Conservation (phyloP, 2,797 vertebrate species). For the Coracias cyanogaster region DNA sequence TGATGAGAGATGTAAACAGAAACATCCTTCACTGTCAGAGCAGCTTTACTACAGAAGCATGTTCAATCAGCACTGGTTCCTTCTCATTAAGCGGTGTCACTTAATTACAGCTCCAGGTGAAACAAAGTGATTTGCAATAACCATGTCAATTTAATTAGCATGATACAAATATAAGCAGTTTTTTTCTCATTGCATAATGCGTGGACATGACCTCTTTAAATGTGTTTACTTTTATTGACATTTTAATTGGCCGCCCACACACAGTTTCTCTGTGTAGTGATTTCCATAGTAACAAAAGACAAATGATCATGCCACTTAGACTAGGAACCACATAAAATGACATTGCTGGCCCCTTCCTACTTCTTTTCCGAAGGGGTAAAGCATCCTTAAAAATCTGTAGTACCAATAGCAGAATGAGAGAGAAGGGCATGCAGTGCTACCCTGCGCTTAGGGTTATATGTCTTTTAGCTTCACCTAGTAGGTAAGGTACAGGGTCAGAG, state of each 20-base stretch:
- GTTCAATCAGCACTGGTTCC: not conserved
- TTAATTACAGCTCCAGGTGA: constrained; percentile 47
- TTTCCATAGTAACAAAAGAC: not conserved
- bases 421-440: not conserved
- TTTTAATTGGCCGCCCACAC: not conserved
- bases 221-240: constrained; percentile 31
- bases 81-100: constrained; percentile 13
- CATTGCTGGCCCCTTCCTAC: not conserved
- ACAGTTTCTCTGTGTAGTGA: not conserved
- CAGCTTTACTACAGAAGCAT: not conserved
- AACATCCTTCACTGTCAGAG: constrained; percentile 3
- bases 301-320: not conserved
- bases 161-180: not conserved
- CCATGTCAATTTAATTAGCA: constrained; percentile 40
- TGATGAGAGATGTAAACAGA: constrained; percentile 18
- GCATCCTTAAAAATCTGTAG: not conserved
- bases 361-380: not conserved
- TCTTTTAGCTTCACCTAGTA: rapidly evolving
- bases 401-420: rapidly evolving
- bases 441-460: rapidly evolving
- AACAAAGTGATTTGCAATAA: constrained; percentile 44
- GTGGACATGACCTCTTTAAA: not conserved
- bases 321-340: not conserved
- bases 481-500: not conserved
- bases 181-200: not conserved